phyloP scores from a whole-genome alignment of 2,797 vertebrate genomes.

The Gallinago solitaria region DNA sequence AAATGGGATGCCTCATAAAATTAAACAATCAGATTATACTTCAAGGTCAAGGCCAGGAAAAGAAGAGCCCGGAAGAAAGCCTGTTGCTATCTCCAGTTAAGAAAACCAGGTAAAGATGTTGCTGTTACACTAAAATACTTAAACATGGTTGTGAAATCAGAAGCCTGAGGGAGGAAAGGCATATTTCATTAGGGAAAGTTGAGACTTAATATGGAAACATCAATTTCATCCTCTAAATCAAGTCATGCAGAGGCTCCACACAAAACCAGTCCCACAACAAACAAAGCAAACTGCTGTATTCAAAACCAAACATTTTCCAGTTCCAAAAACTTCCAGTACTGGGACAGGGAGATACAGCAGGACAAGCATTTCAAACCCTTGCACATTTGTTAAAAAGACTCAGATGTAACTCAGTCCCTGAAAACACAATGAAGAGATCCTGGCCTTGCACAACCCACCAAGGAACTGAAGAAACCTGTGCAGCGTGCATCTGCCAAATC shows the following conservation, averaged over 20 bases:
- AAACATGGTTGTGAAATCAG: not conserved
- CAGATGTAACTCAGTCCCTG: not conserved
- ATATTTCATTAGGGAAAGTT: not conserved
- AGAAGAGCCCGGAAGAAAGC: not conserved
- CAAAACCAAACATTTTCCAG: not conserved
- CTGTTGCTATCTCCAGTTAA: not conserved
- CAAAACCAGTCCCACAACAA: not conserved
- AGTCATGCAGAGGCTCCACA: not conserved
- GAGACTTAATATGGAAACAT: not conserved
- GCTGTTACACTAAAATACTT: not conserved
- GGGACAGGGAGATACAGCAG: not conserved
- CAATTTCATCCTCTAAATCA: not conserved
- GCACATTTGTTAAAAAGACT: not conserved
- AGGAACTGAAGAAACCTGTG: not conserved
- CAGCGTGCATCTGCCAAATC: fast-evolving
- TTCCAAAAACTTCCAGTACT: fast-evolving
- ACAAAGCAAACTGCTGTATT: not conserved
- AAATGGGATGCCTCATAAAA: constrained; percentile 55
- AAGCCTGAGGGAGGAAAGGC: not conserved
- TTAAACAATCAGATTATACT: constrained; percentile 46
- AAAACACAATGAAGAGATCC: not conserved
- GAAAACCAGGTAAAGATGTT: not conserved
- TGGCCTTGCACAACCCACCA: not conserved
- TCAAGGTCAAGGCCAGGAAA: constrained; percentile 59
- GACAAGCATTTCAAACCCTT: not conserved